These are phyloP conservation scores for Hydrocynus forskahlii DNA, from an alignment of 2,797 vertebrate species.

Conservation along the genomic window DNA sequence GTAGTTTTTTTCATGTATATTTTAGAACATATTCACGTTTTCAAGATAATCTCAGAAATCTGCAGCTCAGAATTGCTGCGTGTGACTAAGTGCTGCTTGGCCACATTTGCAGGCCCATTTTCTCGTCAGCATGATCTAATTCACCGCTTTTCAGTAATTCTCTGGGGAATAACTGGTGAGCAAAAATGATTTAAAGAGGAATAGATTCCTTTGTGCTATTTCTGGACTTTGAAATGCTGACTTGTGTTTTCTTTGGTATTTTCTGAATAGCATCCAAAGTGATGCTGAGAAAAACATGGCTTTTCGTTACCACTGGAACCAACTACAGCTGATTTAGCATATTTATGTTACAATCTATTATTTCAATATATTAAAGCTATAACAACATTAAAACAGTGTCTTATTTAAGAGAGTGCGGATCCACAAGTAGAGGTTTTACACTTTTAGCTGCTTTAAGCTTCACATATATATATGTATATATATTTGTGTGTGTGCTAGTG, in stretches of 20 bases:
- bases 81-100: slow-evolving; percentile 47
- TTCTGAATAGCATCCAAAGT: slow-evolving; percentile 26
- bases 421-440: no score
- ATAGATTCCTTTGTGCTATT: slow-evolving; percentile 43
- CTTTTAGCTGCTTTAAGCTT: no score
- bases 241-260: background rate
- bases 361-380: no score
- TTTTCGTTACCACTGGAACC: no score
- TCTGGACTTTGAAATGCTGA: slow-evolving; percentile 46
- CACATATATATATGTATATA: no score
- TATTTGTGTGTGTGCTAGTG: no score
- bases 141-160: slow-evolving; percentile 37
- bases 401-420: no score
- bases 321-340: background rate
- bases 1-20: slow-evolving; percentile 4
- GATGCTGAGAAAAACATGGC: background rate
- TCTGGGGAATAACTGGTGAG: slow-evolving; percentile 44
- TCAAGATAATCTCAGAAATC: slow-evolving; percentile 18
- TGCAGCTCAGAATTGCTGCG: slow-evolving; percentile 27
- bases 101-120: slow-evolving; percentile 23
- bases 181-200: slow-evolving; percentile 47
- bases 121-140: slow-evolving; percentile 46
- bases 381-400: no score
- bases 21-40: slow-evolving; percentile 6
- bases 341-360: background rate